Conservation (phyloP, 2,113 vertebrate species). For the Acrocephalus kingi region DNA sequence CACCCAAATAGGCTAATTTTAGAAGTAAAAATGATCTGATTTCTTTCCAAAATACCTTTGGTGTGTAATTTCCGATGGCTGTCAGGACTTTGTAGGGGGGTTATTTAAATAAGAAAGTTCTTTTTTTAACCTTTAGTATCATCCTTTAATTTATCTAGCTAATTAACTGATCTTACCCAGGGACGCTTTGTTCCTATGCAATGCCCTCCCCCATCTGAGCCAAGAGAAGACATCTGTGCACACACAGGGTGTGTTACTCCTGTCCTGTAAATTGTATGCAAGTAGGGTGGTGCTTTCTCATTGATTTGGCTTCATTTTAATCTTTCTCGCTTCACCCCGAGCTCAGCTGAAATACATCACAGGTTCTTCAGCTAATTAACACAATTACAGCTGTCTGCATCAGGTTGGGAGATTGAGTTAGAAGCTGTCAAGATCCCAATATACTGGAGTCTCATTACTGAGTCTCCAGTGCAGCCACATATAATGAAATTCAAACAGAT, state of each 20-base stretch:
- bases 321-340: neutral
- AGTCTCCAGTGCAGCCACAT: conserved; percentile 25
- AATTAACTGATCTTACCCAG: neutral
- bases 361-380: conserved; percentile 53
- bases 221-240: neutral
- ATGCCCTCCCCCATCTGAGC: neutral
- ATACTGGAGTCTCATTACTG: conserved; percentile 45
- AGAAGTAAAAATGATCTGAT: neutral
- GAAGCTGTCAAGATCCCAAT: neutral
- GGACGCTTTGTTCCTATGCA: neutral
- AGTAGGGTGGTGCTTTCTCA: neutral
- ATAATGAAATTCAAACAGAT: conserved; percentile 66
- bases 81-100: neutral
- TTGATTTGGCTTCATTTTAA: neutral
- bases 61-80: neutral
- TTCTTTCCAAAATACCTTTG: conserved; percentile 16
- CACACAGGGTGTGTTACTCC: neutral
- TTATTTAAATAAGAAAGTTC: neutral
- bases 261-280: neutral
- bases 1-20: neutral
- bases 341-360: conserved; percentile 18
- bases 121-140: neutral
- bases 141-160: neutral
- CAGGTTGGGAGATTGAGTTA: conserved; percentile 19
- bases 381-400: neutral